Percentiles rank a stretch among this genome's conserved stretches.
phyloP scores from a whole-genome alignment of 2,113 vertebrate genomes.

The Platichthys flesus region DNA sequence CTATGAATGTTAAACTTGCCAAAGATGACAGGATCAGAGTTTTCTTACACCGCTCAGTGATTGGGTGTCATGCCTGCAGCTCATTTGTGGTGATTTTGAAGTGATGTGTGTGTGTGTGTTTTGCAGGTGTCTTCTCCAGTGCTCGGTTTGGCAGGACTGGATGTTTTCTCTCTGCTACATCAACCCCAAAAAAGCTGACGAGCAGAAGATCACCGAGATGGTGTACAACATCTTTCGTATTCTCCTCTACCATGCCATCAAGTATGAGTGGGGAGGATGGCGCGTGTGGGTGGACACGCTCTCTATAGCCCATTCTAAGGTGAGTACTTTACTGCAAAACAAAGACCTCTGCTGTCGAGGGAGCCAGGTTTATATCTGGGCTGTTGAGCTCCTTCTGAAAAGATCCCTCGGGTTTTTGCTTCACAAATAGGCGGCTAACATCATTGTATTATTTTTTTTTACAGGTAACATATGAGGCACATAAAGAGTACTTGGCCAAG shows the following conservation, averaged over 20 bases:
- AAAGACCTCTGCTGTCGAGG: slow-evolving; percentile 50
- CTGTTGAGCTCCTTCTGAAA: neutral
- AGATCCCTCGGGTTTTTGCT: neutral
- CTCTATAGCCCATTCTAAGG: slow-evolving; percentile 99
- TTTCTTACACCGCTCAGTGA: neutral
- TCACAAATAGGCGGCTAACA: neutral
- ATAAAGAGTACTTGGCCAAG: slow-evolving; percentile 97
- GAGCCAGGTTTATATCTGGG: slow-evolving; percentile 1
- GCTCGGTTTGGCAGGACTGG: slow-evolving; percentile 99
- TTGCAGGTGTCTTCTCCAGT: slow-evolving; percentile 95
- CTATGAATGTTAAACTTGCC: neutral
- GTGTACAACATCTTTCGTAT: slow-evolving; percentile 99
- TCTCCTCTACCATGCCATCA: slow-evolving; percentile 97
- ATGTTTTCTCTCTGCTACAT: slow-evolving; percentile 99
- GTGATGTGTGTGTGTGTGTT: neutral
- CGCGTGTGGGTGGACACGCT: slow-evolving; percentile 98
- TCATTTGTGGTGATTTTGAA: neutral
- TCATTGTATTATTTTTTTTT: slow-evolving; percentile 13
- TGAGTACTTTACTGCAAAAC: slow-evolving; percentile 87
- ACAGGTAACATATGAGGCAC: slow-evolving; percentile 97
- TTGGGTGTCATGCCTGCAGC: neutral
- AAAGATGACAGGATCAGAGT: neutral
- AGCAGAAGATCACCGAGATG: slow-evolving; percentile 98
- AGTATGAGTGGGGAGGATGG: slow-evolving; percentile 99
- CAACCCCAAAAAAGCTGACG: slow-evolving; percentile 95